Evolutionary conservation across 2,888 invertebrate genomes (phyloP).

Genomic region (Ephialtes manifestator): DNA sequence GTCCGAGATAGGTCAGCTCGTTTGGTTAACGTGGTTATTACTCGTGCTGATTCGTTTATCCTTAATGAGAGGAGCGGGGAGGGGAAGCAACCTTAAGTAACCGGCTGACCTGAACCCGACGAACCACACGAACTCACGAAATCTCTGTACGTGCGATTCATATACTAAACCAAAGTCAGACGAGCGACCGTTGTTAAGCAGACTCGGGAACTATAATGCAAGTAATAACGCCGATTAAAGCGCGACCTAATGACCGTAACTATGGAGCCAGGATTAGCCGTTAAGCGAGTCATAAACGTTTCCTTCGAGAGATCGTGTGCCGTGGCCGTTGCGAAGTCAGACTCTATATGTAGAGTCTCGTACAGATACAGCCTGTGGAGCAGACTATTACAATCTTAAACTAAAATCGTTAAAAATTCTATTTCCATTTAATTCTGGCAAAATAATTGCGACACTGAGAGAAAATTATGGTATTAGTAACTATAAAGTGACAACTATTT

Average conservation of each 20-base stretch:
- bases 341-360: slow-evolving; percentile 19
- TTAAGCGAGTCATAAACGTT: slow-evolving; percentile 79
- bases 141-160: slow-evolving; percentile 35
- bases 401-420: slow-evolving; percentile 27
- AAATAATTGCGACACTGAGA: too few species aligned
- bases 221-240: slow-evolving; percentile 81
- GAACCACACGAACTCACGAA: slow-evolving; percentile 8
- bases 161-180: slow-evolving; percentile 57
- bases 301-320: slow-evolving; percentile 74
- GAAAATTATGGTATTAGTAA: too few species aligned
- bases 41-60: slow-evolving; percentile 55
- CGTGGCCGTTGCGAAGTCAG: slow-evolving; percentile 33
- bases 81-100: slow-evolving; percentile 2
- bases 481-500: too few species aligned
- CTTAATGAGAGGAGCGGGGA: slow-evolving; percentile 36
- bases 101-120: slow-evolving; percentile 43
- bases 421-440: background rate
- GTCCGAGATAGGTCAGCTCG: slow-evolving; percentile 43
- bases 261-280: slow-evolving; percentile 77
- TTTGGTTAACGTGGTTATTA: slow-evolving; percentile 47
- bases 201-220: slow-evolving; percentile 77
- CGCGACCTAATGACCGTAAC: slow-evolving; percentile 80
- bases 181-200: slow-evolving; percentile 53
- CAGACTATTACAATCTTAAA: slow-evolving; percentile 5
- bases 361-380: background rate